These are phyloP conservation scores for Axea sp. DNA, from an alignment of 2,888 invertebrate species.

Conservation along the genomic window DNA sequence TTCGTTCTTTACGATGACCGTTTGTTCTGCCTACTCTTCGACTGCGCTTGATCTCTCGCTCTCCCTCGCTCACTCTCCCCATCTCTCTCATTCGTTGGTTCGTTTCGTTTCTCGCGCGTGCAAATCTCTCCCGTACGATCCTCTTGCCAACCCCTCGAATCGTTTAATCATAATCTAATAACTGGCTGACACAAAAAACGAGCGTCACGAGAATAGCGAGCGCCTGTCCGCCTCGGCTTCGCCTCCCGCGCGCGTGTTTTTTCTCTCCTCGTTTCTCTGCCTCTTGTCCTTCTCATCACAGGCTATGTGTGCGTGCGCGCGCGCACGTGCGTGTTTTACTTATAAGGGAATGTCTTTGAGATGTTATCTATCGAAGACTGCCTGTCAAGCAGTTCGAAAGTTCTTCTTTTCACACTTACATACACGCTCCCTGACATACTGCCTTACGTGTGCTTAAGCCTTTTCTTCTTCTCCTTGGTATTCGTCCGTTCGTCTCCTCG, in stretches of 20 bases:
- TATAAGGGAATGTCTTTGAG: constrained; percentile 69
- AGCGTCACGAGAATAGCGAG: constrained; percentile 73
- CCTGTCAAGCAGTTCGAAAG: constrained; percentile 68
- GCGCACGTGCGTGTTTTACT: constrained; percentile 60
- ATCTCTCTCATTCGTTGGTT: constrained; percentile 19
- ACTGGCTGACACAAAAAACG: constrained; percentile 78
- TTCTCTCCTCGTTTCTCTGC: constrained; percentile 1
- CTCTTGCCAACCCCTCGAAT: constrained; percentile 70
- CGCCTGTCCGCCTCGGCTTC: constrained; percentile 57
- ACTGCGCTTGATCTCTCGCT: constrained; percentile 4
- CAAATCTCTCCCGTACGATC: constrained; percentile 50
- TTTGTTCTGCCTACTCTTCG: constrained; percentile 68
- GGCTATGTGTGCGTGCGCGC: constrained; percentile 34
- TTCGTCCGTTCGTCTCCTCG: constrained; percentile 3
- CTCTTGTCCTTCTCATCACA: constrained; percentile 7
- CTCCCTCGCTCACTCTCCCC: too few species aligned
- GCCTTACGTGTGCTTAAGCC: constrained; percentile 48
- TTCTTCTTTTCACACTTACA: constrained; percentile 62
- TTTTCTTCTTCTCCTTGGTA: constrained; percentile 29
- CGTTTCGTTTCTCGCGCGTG: constrained; percentile 43
- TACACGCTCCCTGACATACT: constrained; percentile 44
- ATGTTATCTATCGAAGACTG: constrained; percentile 75
- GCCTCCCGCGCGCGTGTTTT: constrained; percentile 63
- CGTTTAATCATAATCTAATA: constrained; percentile 79
- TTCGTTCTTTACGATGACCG: constrained; percentile 73